Conservation (phyloP, 2,797 vertebrate genomes). For the Lepilemur ruficaudatus region DNA sequence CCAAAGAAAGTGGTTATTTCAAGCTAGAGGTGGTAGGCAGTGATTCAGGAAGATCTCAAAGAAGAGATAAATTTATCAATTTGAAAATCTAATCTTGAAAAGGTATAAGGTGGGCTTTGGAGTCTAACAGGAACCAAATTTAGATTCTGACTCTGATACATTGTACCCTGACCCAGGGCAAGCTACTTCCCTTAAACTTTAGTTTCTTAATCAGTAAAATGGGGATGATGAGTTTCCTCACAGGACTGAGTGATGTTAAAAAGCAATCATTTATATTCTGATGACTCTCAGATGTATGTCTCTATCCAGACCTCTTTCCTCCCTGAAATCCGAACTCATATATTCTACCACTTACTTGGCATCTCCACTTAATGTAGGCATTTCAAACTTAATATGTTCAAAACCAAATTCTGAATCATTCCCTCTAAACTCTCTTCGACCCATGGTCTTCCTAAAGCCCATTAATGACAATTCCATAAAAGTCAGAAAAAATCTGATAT, state of each 20-base stretch:
- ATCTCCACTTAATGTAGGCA: not conserved
- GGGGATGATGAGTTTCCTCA: not conserved
- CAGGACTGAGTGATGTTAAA: not conserved
- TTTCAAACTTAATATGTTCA: not conserved
- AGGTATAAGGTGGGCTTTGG: not conserved
- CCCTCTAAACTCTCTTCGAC: not conserved
- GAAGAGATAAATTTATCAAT: not conserved
- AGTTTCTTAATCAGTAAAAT: conserved; percentile 24
- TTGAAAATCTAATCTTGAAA: conserved; percentile 34
- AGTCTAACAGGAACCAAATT: not conserved
- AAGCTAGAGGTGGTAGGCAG: not conserved
- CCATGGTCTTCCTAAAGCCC: not conserved
- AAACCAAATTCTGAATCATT: not conserved
- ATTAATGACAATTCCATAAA: not conserved
- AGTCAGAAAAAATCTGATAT: not conserved
- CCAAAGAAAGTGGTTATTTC: not conserved
- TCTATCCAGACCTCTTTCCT: not conserved
- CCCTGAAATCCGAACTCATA: not conserved
- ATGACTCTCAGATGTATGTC: not conserved
- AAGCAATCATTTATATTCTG: not conserved
- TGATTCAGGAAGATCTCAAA: not conserved
- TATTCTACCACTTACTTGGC: not conserved
- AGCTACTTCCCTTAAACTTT: not conserved
- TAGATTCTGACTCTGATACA: not conserved
- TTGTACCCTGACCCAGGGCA: not conserved